These are phyloP conservation scores for Cyphomyrmex costatus DNA, from an alignment of 1,140 invertebrate species.

Conservation along the genomic window DNA sequence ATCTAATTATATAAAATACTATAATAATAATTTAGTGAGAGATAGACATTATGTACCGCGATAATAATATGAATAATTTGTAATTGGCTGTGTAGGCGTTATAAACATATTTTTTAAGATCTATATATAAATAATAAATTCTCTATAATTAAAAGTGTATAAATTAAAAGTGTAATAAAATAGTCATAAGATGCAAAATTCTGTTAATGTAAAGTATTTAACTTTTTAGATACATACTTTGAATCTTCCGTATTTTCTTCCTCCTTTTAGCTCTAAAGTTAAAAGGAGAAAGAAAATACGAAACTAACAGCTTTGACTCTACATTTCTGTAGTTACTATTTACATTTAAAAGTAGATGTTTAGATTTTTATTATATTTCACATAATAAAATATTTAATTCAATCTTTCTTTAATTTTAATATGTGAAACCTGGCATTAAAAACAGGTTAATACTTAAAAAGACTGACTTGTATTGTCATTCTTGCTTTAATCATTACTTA, in stretches of 20 bases:
- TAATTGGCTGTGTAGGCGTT: not conserved
- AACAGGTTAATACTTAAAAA: slow-evolving; percentile 11
- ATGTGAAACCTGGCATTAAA: not conserved
- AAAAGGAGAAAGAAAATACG: not conserved
- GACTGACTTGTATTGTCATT: not conserved
- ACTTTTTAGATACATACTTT: not conserved
- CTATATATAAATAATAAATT: not conserved
- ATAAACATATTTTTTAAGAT: not conserved
- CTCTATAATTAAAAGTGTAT: not conserved
- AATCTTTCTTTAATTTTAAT: not conserved
- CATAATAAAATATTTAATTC: slow-evolving; percentile 1
- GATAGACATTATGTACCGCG: too few species aligned
- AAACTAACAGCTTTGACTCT: not conserved
- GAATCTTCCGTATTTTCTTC: not conserved
- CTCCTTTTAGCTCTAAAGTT: not conserved
- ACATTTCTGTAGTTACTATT: not conserved
- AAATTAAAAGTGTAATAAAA: not conserved
- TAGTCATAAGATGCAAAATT: not conserved
- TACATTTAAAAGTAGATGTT: not conserved
- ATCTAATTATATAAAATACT: not conserved
- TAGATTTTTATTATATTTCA: not conserved
- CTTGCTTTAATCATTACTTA: slow-evolving; percentile 18
- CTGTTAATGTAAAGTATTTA: not conserved
- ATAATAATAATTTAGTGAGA: slow-evolving; percentile 4
- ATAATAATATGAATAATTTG: not conserved